Conservation (phyloP, 2,113 vertebrate species). For the Bubo bubo region DNA sequence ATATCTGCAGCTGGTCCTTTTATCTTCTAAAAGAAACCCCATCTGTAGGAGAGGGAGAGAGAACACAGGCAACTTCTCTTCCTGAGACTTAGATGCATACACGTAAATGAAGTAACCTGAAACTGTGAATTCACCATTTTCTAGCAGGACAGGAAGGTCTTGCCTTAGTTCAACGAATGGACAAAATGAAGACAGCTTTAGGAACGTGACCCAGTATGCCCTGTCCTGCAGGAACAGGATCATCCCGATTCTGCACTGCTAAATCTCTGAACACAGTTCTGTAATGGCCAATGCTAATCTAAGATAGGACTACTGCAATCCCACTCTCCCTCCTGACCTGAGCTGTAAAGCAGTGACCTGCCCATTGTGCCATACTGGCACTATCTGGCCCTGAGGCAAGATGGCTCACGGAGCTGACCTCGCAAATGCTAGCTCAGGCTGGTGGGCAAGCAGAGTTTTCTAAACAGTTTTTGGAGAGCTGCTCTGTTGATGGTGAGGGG, state of each 20-base stretch:
- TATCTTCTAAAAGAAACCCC: background rate
- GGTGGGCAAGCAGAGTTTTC: background rate
- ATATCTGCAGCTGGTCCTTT: background rate
- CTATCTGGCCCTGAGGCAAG: background rate
- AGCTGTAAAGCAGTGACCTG: background rate
- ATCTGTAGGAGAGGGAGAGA: background rate
- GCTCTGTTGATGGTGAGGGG: background rate
- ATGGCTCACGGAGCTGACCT: background rate
- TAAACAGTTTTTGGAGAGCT: background rate
- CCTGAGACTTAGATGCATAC: background rate
- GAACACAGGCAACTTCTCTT: background rate
- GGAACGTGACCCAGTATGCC: background rate
- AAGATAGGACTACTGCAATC: background rate
- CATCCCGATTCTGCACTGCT: background rate
- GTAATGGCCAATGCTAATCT: background rate
- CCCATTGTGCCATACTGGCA: rapidly evolving
- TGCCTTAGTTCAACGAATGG: background rate
- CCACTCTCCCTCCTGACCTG: background rate
- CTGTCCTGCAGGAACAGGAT: background rate
- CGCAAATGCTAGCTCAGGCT: background rate
- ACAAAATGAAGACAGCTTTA: background rate
- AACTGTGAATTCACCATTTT: background rate
- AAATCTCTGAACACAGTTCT: background rate
- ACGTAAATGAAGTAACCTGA: background rate
- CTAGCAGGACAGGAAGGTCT: background rate